These are phyloP conservation scores for Sorex maritimensis DNA, from an alignment of 2,797 vertebrate species.

Conservation along the genomic window DNA sequence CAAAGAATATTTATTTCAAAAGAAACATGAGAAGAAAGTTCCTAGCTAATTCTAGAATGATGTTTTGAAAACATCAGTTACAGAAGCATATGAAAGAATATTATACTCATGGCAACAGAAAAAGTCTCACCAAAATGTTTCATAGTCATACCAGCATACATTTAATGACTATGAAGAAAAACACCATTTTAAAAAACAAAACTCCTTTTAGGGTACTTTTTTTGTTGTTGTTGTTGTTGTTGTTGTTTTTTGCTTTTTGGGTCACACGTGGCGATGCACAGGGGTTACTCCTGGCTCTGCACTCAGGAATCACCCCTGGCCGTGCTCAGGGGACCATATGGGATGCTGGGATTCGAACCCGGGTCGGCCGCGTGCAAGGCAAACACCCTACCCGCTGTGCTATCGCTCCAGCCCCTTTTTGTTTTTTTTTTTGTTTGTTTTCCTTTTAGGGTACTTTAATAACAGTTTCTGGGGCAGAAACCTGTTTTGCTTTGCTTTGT, in stretches of 20 bases:
- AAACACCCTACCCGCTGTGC: no score
- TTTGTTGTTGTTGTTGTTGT: no score
- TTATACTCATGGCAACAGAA: neutral
- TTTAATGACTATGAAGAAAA: neutral
- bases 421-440: no score
- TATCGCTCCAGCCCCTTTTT: no score
- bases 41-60: constrained; percentile 45
- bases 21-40: constrained; percentile 6
- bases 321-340: no score
- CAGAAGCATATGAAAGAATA: neutral
- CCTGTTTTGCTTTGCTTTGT: no score
- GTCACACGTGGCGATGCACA: no score
- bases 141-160: neutral
- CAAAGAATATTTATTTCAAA: constrained; percentile 34
- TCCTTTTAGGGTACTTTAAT: neutral
- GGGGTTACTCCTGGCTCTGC: no score
- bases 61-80: neutral
- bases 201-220: neutral
- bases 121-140: neutral
- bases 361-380: no score
- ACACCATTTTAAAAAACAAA: constrained; percentile 24
- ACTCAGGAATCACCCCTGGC: no score
- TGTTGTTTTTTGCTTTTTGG: no score
- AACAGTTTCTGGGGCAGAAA: neutral
- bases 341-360: no score